Evolutionary conservation across 2,113 vertebrate genomes (phyloP).

Genomic region (Brevimyrus niger): DNA sequence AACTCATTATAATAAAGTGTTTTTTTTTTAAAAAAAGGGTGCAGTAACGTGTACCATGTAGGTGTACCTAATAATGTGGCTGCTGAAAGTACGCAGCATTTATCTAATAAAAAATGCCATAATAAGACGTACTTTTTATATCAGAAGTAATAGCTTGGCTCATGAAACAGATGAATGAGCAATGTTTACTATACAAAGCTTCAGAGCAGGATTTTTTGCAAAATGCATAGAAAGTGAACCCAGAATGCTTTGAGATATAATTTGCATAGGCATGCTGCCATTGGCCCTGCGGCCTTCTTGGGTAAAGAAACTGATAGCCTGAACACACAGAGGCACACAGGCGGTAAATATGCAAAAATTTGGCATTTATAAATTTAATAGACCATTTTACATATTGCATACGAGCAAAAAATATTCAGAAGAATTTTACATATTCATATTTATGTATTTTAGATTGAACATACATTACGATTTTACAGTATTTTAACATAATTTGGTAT

Average conservation of each 20-base stretch:
- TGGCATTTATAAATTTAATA: conserved; percentile 5
- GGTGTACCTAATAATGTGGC: neutral
- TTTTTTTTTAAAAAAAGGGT: neutral
- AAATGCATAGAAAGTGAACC: neutral
- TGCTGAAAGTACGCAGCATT: neutral
- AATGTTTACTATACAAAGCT: neutral
- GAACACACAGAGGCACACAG: neutral
- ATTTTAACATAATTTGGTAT: neutral
- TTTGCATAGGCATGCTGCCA: neutral
- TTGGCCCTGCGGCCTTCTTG: neutral
- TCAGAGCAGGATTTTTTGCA: neutral
- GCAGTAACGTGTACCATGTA: neutral
- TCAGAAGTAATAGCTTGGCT: neutral
- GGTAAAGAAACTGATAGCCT: conserved; percentile 8
- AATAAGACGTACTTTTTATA: neutral
- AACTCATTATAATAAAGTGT: neutral
- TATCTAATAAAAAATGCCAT: neutral
- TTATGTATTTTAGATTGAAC: neutral
- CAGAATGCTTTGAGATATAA: neutral
- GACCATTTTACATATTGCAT: neutral
- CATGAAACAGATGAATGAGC: neutral
- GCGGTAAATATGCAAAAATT: neutral
- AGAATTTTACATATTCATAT: neutral
- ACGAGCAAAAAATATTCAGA: neutral
- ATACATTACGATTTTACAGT: neutral